These are phyloP conservation scores for Mesoligia furuncula DNA, from an alignment of 2,888 invertebrate species.

Conservation along the genomic window DNA sequence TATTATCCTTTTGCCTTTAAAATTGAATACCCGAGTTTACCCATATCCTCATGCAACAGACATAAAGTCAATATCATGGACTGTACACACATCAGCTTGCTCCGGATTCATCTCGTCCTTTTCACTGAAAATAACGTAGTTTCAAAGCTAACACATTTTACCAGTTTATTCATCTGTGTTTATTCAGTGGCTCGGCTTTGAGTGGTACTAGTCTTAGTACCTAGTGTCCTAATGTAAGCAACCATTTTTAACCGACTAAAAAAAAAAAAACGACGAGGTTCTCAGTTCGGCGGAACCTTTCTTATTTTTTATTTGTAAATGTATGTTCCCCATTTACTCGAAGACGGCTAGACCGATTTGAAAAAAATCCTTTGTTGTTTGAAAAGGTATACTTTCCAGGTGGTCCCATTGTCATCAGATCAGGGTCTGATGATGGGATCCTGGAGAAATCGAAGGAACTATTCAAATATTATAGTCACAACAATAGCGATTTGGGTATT, in stretches of 20 bases:
- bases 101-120: slow-evolving; percentile 44
- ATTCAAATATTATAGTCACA: no score
- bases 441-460: no score
- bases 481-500: no score
- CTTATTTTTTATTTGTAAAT: no score
- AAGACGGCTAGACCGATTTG: no score
- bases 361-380: no score
- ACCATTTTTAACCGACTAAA: not conserved
- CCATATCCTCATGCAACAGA: slow-evolving; percentile 31
- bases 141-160: slow-evolving; percentile 58
- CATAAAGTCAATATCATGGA: slow-evolving; percentile 53
- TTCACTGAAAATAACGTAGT: slow-evolving; percentile 54
- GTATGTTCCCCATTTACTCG: no score
- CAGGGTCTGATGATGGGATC: no score
- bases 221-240: slow-evolving; percentile 16
- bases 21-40: slow-evolving; percentile 19
- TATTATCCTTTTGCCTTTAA: slow-evolving; percentile 23
- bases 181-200: slow-evolving; percentile 51
- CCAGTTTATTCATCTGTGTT: slow-evolving; percentile 50
- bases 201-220: slow-evolving; percentile 1
- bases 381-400: no score
- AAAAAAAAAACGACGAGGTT: no score
- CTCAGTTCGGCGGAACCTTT: no score
- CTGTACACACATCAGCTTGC: slow-evolving; percentile 46
- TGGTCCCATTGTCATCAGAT: no score